Base-by-base conservation (phyloP, 1,140 invertebrate genomes). In the Apis laboriosa region DNA sequence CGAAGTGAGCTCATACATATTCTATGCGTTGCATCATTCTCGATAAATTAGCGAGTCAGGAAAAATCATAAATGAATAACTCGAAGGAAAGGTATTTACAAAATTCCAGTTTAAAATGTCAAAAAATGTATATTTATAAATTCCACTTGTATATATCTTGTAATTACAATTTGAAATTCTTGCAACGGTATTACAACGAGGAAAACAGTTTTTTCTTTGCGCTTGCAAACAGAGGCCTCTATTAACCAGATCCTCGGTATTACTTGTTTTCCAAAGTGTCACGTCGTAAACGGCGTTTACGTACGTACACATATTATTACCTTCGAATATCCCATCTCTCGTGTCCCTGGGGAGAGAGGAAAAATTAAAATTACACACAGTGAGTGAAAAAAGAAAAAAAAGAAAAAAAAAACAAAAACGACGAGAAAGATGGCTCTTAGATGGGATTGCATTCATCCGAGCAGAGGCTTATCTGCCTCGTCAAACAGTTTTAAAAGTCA, bases 401-500 rank as follows among this genome's bases (percentile, higher is more conserved):
- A 43, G 5, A 7, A 43, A 7, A 7, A 43, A 43, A 43, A 43
- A 24, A 24, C 24, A 24, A 24, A 24, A 24, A 13, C 51, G 17
- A 51, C 19, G 49, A 11, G n/a, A 58, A 15, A 4, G n/a, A 55
- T 34, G 19, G n/a, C 34, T 9, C 58, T 72, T 71, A 11, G 76
- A 66, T 81, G 9, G 60, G 63, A 56, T 66, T 67, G 51, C 76
- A 64, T 83, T 83, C 73, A 60, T 34, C 55, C 63, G 21, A 70
- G 17, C 75, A 28, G 34, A 43, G 68, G 49, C 67, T 80, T 80
- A 80, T 80, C 78, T 74, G 71, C 51, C 58, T 64, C 60, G 61
- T 66, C 71, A 21, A 64, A 49, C 78, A 19, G 28, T 55, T 74
- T 43, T 55, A 67, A 77, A 73, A 56, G 34, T 86, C 60, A 82